Conservation (phyloP, 1,140 invertebrate genomes). For the Brachionus paranguensis region DNA sequence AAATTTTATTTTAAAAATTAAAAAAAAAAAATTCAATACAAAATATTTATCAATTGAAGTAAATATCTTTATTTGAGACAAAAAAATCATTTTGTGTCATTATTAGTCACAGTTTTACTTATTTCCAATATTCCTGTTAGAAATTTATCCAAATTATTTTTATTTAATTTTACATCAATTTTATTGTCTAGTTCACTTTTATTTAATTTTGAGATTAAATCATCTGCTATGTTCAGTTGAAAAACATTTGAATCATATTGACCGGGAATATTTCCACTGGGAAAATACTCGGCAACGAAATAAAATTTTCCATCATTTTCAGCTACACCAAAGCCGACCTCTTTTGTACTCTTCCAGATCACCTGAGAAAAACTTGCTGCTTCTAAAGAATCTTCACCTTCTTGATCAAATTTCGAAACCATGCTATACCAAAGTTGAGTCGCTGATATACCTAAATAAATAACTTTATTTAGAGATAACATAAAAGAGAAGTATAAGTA, state of each 20-base stretch:
- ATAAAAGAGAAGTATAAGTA: conserved; percentile 62
- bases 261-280: conserved; percentile 70
- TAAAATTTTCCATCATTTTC: conserved; percentile 62
- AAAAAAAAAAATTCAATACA: too few species aligned
- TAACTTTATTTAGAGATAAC: conserved; percentile 50
- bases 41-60: not conserved
- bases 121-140: not conserved
- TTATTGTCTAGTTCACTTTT: not conserved
- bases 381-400: conserved; percentile 66
- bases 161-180: not conserved
- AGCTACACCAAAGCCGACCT: conserved; percentile 75
- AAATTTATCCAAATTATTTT: not conserved
- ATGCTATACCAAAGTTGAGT: conserved; percentile 77
- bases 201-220: not conserved
- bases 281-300: conserved; percentile 74
- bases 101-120: not conserved
- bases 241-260: conserved; percentile 70
- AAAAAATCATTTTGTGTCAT: not conserved
- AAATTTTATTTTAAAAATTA: too few species aligned
- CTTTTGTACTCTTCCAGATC: conserved; percentile 73
- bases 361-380: conserved; percentile 84
- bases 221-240: conserved; percentile 56
- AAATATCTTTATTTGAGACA: not conserved
- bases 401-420: conserved; percentile 69
- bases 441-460: conserved; percentile 51